Base-by-base conservation (phyloP, 2,797 vertebrate species). In the Apogon talboti region DNA sequence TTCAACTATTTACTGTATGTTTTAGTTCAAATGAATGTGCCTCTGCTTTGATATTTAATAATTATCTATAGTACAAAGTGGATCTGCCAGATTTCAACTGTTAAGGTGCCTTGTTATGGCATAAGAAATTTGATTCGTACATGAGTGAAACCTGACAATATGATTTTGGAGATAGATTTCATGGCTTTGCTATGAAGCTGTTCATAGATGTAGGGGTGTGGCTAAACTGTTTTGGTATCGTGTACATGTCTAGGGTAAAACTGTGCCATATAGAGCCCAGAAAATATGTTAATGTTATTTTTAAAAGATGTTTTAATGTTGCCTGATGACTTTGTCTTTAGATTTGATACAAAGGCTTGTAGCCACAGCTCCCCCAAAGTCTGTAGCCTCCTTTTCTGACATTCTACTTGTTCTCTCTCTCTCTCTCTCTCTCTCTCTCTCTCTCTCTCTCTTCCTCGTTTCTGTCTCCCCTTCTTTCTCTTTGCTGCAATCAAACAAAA, bases 401-500 rank as follows among this genome's bases (percentile, higher is more conserved):
- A 85, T 84, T 82, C 83, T 87, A 86, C 86, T 81, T 62, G 69
- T 83, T 60, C 71, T 84, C 76, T 74, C 65, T 81, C 75, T 81
- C 74, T 72, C 62, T 84, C 75, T 72, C 62, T 84, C 75, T 83
- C 79, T 87, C 75, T 78, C 56, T 81, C 75, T 81, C 74, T 60
- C 71, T 84, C 76, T 74, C 65, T 81, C 74, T 81, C 76, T 77
- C 67, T 74, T 73, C 79, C 74, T 85, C 3, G 74, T 92, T 87
- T 90, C 81, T 49, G 71, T 90, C 88, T 91, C 85, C 86, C 73
- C 86, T 87, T 91, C 80, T 93, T 90, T 92, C 91, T 93, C 90
- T 92, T 92, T 87, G 91, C 92, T 93, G 93, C 93, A 94, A 93
- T 92, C 93, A 93, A 94, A 92, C 91, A 92, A 92, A 94, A 95